These are phyloP conservation scores for Crotalus viridis DNA, from an alignment of 2,113 vertebrate species.

Conservation along the genomic window DNA sequence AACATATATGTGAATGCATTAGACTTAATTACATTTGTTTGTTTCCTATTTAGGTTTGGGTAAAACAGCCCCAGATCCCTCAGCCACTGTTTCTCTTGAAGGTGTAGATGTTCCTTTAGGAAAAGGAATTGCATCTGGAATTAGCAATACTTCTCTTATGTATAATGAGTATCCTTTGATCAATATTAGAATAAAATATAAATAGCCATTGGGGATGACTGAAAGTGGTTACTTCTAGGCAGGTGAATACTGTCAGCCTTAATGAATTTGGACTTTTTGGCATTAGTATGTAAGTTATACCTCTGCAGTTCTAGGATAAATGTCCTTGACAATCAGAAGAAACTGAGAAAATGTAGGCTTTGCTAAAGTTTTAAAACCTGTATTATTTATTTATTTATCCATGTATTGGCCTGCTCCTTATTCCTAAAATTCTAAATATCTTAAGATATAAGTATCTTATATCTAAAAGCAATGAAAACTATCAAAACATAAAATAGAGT, in stretches of 20 bases:
- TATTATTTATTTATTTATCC: background rate
- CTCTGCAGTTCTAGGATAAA: background rate
- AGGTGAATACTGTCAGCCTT: background rate
- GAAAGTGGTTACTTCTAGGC: background rate
- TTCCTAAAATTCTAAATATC: background rate
- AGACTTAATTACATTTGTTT: slow-evolving; percentile 6
- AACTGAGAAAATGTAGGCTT: too few relatives aligned
- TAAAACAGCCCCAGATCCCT: slow-evolving; percentile 89
- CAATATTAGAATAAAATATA: background rate
- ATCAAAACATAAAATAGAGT: background rate
- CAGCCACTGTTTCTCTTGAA: slow-evolving; percentile 77
- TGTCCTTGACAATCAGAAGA: background rate
- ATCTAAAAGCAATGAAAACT: background rate
- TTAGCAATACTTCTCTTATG: slow-evolving; percentile 90
- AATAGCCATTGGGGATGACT: background rate
- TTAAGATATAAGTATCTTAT: background rate
- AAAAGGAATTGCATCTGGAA: slow-evolving; percentile 82
- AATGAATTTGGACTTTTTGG: background rate
- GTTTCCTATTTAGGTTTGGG: slow-evolving; percentile 81
- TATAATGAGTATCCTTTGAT: slow-evolving; percentile 99
- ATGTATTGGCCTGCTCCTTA: background rate
- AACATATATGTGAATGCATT: background rate
- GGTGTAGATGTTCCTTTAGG: slow-evolving; percentile 91
- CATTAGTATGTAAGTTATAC: background rate
- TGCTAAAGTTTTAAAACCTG: background rate